Evolutionary conservation across 2,797 vertebrate genomes (phyloP).

Genomic region (Tenualosa thibaudeaui): DNA sequence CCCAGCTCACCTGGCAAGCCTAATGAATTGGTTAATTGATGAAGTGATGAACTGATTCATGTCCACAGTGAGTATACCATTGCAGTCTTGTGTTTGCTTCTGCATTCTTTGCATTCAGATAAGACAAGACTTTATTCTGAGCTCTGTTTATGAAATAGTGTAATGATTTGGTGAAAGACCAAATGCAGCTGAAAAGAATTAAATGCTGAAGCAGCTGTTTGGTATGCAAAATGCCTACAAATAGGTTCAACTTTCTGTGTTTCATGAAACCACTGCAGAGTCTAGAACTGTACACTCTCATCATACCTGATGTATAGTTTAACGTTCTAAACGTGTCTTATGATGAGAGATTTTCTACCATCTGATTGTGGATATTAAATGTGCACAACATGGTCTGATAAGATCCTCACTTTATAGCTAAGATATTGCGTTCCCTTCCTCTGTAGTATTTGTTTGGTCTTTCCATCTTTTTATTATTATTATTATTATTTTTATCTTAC

Average conservation of each 20-base stretch:
- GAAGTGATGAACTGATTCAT: constrained; percentile 36
- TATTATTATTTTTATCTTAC: not conserved
- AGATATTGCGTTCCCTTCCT: not conserved
- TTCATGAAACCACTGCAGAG: not conserved
- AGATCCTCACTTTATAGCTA: not conserved
- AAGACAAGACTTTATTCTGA: not conserved
- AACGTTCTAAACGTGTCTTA: not conserved
- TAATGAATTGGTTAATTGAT: constrained; percentile 21
- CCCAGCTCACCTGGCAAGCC: not conserved
- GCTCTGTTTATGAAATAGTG: not conserved
- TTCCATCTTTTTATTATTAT: not conserved
- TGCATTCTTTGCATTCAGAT: not conserved
- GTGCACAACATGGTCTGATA: not conserved
- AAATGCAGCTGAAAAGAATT: not conserved
- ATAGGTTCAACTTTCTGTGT: not conserved
- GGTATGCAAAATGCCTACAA: not conserved
- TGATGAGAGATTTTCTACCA: not conserved
- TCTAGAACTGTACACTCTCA: not conserved
- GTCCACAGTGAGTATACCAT: constrained; percentile 64
- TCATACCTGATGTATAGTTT: not conserved
- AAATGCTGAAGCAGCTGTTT: not conserved
- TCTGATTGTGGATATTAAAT: not conserved
- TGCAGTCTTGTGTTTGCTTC: not conserved
- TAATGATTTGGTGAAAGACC: not conserved
- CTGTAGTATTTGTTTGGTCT: not conserved